These are phyloP conservation scores for Petrocephalus microphthalmus DNA, from an alignment of 2,113 vertebrate genomes.

Conservation along the genomic window DNA sequence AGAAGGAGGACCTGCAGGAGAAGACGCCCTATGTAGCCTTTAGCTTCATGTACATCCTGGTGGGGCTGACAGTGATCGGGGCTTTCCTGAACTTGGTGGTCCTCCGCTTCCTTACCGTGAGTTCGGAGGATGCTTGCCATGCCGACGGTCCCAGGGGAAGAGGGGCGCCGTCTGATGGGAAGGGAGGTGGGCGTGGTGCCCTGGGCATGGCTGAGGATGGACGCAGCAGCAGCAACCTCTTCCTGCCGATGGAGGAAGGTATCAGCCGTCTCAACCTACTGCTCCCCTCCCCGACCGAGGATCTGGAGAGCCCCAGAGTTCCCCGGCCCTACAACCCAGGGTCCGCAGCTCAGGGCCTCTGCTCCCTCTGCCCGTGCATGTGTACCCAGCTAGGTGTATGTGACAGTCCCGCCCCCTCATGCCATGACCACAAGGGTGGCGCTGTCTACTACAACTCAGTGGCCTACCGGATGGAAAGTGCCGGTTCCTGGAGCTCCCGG, in stretches of 20 bases:
- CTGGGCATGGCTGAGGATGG: conserved; percentile 37
- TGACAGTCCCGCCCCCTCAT: conserved; percentile 40
- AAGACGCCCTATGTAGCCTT: conserved; percentile 74
- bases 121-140: conserved; percentile 55
- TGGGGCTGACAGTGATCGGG: conserved; percentile 76
- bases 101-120: conserved; percentile 76
- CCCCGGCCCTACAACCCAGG: conserved; percentile 8
- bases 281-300: conserved; percentile 55
- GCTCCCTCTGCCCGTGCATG: conserved; percentile 56
- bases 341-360: conserved; percentile 29
- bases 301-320: conserved; percentile 25
- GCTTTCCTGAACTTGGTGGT: conserved; percentile 87
- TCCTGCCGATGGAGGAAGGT: conserved; percentile 56
- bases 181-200: conserved; percentile 36
- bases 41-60: conserved; percentile 83
- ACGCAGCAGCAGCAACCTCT: conserved; percentile 48
- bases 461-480: conserved; percentile 66
- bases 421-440: conserved; percentile 50
- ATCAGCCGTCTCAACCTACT: conserved; percentile 65
- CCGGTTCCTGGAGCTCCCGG: conserved; percentile 56
- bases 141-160: conserved; percentile 31
- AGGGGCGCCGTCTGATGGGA: background rate
- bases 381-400: conserved; percentile 53
- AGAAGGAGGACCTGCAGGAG: conserved; percentile 70
- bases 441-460: conserved; percentile 69